Percentiles rank a stretch among this genome's conserved stretches.
Conservation (phyloP, 2,888 invertebrate species). For the Theretra japonica region DNA sequence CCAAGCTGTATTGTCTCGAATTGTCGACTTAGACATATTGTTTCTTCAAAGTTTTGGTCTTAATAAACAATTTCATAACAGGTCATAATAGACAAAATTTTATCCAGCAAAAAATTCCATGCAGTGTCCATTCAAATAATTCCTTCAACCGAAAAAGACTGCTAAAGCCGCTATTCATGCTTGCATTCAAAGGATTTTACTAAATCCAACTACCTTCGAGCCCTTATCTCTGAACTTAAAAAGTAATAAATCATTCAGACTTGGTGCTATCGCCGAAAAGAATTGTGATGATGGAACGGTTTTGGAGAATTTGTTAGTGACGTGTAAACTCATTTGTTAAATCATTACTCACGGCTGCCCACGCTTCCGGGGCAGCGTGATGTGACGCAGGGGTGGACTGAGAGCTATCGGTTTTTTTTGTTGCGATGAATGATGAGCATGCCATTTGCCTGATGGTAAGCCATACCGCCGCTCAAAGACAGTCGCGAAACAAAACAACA, state of each 20-base stretch:
- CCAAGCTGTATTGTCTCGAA: no score
- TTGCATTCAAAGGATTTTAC: background rate
- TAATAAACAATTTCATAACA: no score
- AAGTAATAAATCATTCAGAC: constrained; percentile 19
- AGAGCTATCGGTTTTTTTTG: no score
- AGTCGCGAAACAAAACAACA: no score
- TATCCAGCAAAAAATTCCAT: no score
- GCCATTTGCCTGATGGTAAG: no score
- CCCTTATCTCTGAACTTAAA: constrained; percentile 5
- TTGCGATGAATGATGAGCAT: no score
- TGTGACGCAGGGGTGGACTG: constrained; percentile 28
- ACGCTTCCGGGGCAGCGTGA: constrained; percentile 27
- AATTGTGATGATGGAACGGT: constrained; percentile 25
- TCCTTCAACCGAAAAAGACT: background rate
- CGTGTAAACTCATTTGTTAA: constrained; percentile 35
- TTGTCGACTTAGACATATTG: no score
- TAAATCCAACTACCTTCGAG: background rate
- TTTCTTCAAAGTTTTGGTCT: no score
- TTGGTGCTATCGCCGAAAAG: background rate
- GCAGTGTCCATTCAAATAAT: no score
- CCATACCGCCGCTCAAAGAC: no score
- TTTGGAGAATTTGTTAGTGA: constrained; percentile 25
- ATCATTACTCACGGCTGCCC: constrained; percentile 33
- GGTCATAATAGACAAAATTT: no score
- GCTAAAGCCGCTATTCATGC: background rate